phyloP scores from a whole-genome alignment of 2,113 vertebrate genomes.

The Neomonachus schauinslandi region DNA sequence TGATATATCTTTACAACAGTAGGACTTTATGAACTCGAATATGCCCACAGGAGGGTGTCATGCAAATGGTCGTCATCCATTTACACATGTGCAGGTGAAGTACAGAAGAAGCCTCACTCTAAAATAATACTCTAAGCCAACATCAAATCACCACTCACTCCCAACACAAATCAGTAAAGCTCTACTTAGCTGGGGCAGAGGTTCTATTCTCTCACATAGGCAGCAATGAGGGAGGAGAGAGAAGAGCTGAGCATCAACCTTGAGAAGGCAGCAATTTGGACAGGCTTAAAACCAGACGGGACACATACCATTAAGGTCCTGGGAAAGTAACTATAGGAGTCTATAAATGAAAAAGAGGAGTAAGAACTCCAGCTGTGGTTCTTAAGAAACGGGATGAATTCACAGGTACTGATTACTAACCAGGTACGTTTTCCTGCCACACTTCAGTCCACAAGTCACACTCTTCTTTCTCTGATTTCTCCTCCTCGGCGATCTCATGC shows the following conservation, averaged over 20 bases:
- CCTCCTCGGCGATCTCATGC: constrained; percentile 95
- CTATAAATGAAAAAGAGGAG: not conserved
- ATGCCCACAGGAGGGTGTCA: not conserved
- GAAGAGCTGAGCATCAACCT: not conserved
- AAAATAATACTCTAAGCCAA: not conserved
- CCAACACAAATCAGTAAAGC: not conserved
- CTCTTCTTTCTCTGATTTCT: constrained; percentile 93
- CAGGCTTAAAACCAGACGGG: not conserved
- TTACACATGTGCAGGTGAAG: not conserved
- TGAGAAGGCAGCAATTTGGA: not conserved
- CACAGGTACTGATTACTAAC: constrained; percentile 80
- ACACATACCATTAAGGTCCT: not conserved
- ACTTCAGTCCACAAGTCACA: constrained; percentile 95
- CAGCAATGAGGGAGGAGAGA: not conserved
- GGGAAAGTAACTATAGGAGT: not conserved
- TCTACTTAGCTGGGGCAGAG: not conserved
- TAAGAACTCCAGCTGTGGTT: not conserved
- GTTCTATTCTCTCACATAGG: not conserved
- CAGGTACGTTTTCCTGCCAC: constrained; percentile 99
- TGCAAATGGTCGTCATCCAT: not conserved
- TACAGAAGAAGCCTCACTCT: not conserved
- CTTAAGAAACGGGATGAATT: constrained; percentile 1
- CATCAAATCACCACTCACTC: not conserved
- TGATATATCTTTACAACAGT: not conserved
- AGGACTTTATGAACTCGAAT: not conserved